A percentile compares a stretch with the other conserved stretches of the same genome.
phyloP scores from a whole-genome alignment of 1,140 invertebrate species.

The Sitophilus oryzae region DNA sequence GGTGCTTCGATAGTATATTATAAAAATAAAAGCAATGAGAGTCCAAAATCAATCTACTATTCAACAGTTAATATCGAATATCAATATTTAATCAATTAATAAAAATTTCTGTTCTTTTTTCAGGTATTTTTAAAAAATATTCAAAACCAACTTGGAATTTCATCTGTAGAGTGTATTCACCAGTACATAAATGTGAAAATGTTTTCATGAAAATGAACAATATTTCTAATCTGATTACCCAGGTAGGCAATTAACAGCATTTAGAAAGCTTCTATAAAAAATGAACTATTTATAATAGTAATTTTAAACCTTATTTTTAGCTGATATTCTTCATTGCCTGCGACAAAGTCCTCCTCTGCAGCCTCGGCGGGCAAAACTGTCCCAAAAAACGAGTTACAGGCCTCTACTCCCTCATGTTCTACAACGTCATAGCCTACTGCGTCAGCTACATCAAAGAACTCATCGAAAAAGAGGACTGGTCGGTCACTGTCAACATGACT shows the following conservation, averaged over 20 bases:
- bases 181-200: slow-evolving; percentile 55
- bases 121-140: slow-evolving; percentile 47
- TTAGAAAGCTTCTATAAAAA: not conserved
- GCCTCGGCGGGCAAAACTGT: slow-evolving; percentile 43
- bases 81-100: too few species aligned
- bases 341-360: slow-evolving; percentile 51
- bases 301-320: slow-evolving; percentile 49
- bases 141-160: slow-evolving; percentile 47
- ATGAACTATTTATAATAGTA: not conserved
- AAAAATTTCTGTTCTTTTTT: too few species aligned
- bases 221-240: slow-evolving; percentile 59
- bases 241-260: slow-evolving; percentile 44
- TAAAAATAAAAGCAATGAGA: too few species aligned
- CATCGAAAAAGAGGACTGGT: slow-evolving; percentile 69
- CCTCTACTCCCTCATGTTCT: slow-evolving; percentile 74
- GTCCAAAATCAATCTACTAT: too few species aligned
- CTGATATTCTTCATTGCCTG: slow-evolving; percentile 66
- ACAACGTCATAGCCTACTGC: slow-evolving; percentile 73
- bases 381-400: slow-evolving; percentile 58
- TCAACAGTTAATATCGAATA: too few species aligned
- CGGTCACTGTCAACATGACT: slow-evolving; percentile 64
- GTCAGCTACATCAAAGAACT: slow-evolving; percentile 67
- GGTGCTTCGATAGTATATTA: too few species aligned
- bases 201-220: slow-evolving; percentile 60
- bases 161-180: slow-evolving; percentile 50